phyloP scores from a whole-genome alignment of 2,113 vertebrate genomes.

The Casuarius casuarius region DNA sequence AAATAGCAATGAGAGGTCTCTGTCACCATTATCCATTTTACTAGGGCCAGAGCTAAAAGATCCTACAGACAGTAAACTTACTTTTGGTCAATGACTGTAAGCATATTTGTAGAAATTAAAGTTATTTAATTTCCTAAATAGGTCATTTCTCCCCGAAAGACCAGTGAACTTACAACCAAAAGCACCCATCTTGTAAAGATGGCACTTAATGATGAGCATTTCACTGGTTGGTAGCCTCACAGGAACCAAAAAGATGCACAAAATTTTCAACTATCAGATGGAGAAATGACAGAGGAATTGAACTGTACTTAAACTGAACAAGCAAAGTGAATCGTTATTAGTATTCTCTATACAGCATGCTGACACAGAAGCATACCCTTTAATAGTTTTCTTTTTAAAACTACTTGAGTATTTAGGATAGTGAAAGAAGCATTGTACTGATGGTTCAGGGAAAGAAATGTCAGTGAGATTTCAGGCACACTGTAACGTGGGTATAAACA shows the following conservation, averaged over 20 bases:
- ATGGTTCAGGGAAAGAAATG: neutral
- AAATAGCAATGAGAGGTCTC: neutral
- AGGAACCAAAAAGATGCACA: neutral
- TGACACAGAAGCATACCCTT: neutral
- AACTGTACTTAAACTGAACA: neutral
- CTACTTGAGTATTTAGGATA: neutral
- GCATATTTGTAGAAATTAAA: neutral
- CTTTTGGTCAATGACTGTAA: neutral
- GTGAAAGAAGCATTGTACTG: neutral
- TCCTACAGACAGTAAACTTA: neutral
- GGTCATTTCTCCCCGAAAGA: neutral
- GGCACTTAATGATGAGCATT: neutral
- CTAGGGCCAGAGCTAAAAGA: neutral
- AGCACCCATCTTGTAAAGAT: neutral
- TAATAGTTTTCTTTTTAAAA: neutral
- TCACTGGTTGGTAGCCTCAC: neutral
- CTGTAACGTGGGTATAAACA: neutral
- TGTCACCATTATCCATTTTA: neutral
- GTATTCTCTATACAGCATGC: neutral
- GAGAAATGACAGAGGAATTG: neutral
- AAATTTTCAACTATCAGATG: neutral
- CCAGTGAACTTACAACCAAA: neutral
- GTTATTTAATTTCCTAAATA: neutral
- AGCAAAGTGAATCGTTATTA: neutral
- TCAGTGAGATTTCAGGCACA: neutral